Percentiles rank a stretch among this genome's conserved stretches.
Evolutionary conservation across 92 coral and sea anemone genomes (phyloP).

Genomic region (Epizoanthus fatuus): DNA sequence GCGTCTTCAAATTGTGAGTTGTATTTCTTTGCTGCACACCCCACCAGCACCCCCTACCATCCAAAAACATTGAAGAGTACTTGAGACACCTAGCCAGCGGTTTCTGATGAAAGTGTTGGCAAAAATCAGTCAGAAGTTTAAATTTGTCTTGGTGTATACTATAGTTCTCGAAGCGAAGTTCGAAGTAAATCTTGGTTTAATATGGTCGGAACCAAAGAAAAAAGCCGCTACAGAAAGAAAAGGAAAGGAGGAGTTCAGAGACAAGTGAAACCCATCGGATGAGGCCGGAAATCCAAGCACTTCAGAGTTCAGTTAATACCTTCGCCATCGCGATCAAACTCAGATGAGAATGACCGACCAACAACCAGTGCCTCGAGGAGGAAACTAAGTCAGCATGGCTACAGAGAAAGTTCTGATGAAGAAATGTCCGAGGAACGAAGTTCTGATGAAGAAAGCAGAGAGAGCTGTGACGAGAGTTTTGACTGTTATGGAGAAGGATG

Average conservation of each 20-base stretch:
- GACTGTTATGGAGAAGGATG: slow-evolving; percentile 14
- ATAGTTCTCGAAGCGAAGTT: not conserved
- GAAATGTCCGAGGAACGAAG: not conserved
- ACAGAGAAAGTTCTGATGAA: slow-evolving; percentile 1
- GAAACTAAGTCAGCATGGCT: not conserved
- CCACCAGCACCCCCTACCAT: not conserved
- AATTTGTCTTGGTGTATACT: not conserved
- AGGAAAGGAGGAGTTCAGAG: slow-evolving; percentile 1
- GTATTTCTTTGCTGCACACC: not conserved
- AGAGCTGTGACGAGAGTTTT: not conserved
- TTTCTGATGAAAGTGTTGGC: not conserved
- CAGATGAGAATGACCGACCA: not conserved
- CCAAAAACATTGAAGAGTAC: not conserved
- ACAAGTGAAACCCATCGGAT: not conserved
- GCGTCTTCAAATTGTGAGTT: not conserved
- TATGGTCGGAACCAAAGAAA: not conserved
- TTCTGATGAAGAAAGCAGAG: not conserved
- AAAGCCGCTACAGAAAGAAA: slow-evolving; percentile 6
- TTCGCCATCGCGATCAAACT: not conserved
- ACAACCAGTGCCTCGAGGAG: not conserved
- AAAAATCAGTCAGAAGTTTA: no score
- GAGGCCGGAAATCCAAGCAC: not conserved
- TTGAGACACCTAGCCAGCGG: not conserved
- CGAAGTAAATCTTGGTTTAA: not conserved
- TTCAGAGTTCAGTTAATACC: not conserved